Evolutionary conservation across 2,888 invertebrate genomes (phyloP), one percentile per base, ranked within the genome.

Genomic region (Cancer borealis): DNA sequence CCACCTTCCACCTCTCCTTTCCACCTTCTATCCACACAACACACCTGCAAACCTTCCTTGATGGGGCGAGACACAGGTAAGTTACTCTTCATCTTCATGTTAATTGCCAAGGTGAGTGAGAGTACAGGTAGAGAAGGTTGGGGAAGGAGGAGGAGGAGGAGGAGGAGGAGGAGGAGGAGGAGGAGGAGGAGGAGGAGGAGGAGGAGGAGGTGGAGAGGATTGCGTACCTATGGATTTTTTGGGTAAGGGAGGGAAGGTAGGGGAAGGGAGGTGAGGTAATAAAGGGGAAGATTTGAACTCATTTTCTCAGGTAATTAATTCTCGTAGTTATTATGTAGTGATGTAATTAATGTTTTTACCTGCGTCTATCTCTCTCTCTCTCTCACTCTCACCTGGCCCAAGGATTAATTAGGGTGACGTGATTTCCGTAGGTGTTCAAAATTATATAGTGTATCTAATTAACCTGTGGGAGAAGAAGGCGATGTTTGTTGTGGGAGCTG

Each of bases 101-200:
- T 79, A 79, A 79, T 79, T 79, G 79, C 79, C 26, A 26, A 79
- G 79, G 79, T 79, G 79, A 79, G 79, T 17, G 79, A 79, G 79
- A 79, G 79, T 3, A 30, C 79, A 30, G 79, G 79, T 79, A 30
- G 14, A 79, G 79, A 79, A 79, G 79, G 79, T 5, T 5, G 30
- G n/a, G 73, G 14, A n/a, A 73, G n/a, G 21, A n/a, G 17, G 79
- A 79, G 79, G 30, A 14, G 26, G 79, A 79, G 79, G 79, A 26
- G 4, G 26, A 79, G 79, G 12, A 26, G 12, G 79, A 30, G 79
- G 30, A 66, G 5, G n/a, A 66, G 1, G 6, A 17, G n/a, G 66
- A n/a, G 17, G 66, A n/a, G 66, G 21, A 10, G 17, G 66, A 6
- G n/a, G n/a, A 14, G 14, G 66, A 66, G 66, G 66, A n/a, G 17